A percentile compares a stretch with the other conserved stretches of the same genome.
Evolutionary conservation across 2,888 invertebrate genomes (phyloP).

Genomic region (Axea sp.): DNA sequence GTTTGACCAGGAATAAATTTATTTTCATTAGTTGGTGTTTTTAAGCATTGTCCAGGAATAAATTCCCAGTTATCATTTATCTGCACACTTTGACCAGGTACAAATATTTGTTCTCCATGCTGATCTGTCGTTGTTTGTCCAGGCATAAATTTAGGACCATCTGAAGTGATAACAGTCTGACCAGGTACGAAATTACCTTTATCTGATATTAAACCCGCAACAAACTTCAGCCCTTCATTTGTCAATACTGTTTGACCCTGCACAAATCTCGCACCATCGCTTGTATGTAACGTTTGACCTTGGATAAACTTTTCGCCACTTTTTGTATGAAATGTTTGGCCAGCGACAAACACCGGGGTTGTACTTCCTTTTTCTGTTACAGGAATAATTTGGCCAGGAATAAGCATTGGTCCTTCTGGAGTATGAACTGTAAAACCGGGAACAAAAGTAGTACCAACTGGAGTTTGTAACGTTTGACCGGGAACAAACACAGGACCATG

Average conservation of each 20-base stretch:
- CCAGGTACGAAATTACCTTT: constrained; percentile 78
- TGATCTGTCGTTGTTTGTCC: constrained; percentile 83
- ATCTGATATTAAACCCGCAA: constrained; percentile 82
- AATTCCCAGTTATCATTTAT: constrained; percentile 83
- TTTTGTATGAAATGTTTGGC: constrained; percentile 84
- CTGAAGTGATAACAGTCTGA: constrained; percentile 73
- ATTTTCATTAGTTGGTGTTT: constrained; percentile 81
- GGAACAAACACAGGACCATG: constrained; percentile 87
- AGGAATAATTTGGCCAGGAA: constrained; percentile 87
- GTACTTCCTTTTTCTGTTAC: constrained; percentile 79
- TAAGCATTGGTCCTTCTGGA: constrained; percentile 84
- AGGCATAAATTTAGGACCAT: constrained; percentile 82
- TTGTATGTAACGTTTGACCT: constrained; percentile 83
- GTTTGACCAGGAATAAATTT: constrained; percentile 85
- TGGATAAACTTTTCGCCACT: constrained; percentile 81
- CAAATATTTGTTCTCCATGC: constrained; percentile 82
- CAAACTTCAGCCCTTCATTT: constrained; percentile 83
- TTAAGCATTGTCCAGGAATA: constrained; percentile 83
- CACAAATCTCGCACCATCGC: constrained; percentile 82
- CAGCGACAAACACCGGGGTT: constrained; percentile 84
- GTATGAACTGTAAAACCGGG: constrained; percentile 87
- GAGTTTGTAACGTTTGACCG: constrained; percentile 87
- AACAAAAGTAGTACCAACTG: constrained; percentile 85
- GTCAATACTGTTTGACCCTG: constrained; percentile 84
- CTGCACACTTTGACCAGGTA: constrained; percentile 84